phyloP scores from a whole-genome alignment of 2,888 invertebrate genomes.

The Onthophagus sagittarius region DNA sequence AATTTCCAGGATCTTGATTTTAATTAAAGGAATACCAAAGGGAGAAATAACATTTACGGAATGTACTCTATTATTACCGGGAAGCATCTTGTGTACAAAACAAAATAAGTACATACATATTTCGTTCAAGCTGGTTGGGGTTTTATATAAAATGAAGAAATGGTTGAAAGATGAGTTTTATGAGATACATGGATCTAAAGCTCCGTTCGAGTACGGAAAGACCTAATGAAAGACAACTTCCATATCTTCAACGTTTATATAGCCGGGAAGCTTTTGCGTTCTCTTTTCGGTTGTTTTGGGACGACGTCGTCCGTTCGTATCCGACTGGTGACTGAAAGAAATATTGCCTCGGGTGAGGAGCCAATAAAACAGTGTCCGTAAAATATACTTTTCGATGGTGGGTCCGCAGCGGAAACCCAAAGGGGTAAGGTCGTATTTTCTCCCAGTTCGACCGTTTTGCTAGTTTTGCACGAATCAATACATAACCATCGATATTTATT shows the following conservation, averaged over 20 bases:
- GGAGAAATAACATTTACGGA: background rate
- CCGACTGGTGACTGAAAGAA: background rate
- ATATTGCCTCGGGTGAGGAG: background rate
- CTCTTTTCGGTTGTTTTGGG: background rate
- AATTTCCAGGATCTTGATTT: background rate
- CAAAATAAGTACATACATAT: background rate
- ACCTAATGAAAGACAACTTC: background rate
- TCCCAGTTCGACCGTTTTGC: background rate
- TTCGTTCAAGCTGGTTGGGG: background rate
- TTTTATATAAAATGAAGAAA: background rate
- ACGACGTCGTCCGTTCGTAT: background rate
- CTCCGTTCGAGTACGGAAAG: background rate
- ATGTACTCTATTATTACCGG: background rate
- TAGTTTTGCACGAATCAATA: background rate
- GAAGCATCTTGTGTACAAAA: background rate
- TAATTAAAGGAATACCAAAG: background rate
- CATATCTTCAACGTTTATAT: background rate
- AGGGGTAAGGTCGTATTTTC: background rate
- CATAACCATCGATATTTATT: constrained; percentile 9
- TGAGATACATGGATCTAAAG: background rate
- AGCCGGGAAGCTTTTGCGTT: background rate
- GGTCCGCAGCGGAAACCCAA: background rate
- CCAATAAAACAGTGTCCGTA: background rate
- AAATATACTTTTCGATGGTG: background rate
- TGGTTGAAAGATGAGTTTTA: background rate